Evolutionary conservation across 1,140 invertebrate species (phyloP), one percentile per base, ranked within the genome.

Genomic region (Agrilus planipennis): DNA sequence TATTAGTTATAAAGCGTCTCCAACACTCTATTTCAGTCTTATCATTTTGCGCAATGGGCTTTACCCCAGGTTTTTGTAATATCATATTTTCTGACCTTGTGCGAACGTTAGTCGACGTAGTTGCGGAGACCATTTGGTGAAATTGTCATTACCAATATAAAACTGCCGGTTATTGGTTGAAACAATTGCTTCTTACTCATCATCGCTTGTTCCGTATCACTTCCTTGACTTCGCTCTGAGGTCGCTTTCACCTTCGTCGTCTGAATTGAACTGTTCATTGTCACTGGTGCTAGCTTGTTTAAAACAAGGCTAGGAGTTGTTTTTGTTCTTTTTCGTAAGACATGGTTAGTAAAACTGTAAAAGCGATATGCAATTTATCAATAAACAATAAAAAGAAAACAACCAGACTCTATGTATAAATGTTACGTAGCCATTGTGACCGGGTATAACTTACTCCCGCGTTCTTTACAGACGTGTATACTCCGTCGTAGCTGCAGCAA

Each of bases 111-210:
- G 12, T 31, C 29, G 29, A 34, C 15, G 32, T 34, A 18, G 32
- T 34, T 34, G 32, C 32, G 32, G 12, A 34, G 32, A 34, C 17
- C 32, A 34, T 34, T 16, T 16, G 32, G 32, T 34, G 17, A n/a
- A 34, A 34, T 34, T 34, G 32, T 34, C 32, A 17, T 34, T 34
- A 34, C 17, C 32, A 18, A 34, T 34, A 34, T 34, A 25, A 34
- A 34, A 16, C 17, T 34, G 32, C 32, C 12, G 32, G 32, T 34
- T 34, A 34, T 18, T 34, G 4, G 32, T 34, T 34, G 32, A 34
- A 34, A 34, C 32, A 34, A 18, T 18, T 34, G 17, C 32, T 34
- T 18, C 32, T 34, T 34, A 18, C 32, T 34, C 32, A 34, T 34
- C 32, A 34, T 34, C 32, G 17, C 32, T 34, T 25, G 22, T 25